These are phyloP conservation scores for zebrafish (Danio rerio) DNA, from an alignment of 2,113 vertebrate species.

Conservation along the genomic window DNA sequence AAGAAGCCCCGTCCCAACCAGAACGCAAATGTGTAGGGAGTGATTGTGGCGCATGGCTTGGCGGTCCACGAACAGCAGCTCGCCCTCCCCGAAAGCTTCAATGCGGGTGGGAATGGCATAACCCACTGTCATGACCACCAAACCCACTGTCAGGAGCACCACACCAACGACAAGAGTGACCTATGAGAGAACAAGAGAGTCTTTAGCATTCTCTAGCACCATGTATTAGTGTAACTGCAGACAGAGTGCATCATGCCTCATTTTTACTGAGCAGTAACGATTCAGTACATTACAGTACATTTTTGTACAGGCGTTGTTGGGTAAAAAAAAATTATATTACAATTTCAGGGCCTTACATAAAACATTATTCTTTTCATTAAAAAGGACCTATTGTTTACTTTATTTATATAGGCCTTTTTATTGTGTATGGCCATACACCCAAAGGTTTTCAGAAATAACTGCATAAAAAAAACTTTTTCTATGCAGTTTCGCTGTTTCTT, in stretches of 20 bases:
- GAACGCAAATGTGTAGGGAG: constrained; percentile 84
- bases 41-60: constrained; percentile 86
- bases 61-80: constrained; percentile 88
- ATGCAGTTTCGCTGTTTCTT: no score
- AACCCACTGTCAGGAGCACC: constrained; percentile 82
- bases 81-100: constrained; percentile 90
- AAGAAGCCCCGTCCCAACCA: constrained; percentile 85
- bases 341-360: no score
- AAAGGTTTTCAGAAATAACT: no score
- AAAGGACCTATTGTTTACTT: no score
- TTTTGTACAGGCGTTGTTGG: no score
- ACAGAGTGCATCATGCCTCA: no score
- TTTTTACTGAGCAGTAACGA: no score
- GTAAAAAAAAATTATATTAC: no score
- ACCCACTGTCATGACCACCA: constrained; percentile 84
- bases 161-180: constrained; percentile 85
- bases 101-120: constrained; percentile 87
- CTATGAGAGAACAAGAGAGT: constrained; percentile 66
- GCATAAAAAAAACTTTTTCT: no score
- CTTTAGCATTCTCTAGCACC: background rate
- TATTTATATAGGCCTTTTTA: no score
- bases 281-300: background rate
- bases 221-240: background rate
- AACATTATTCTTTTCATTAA: no score
- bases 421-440: no score